phyloP scores from a whole-genome alignment of 2,888 invertebrate genomes.

The Ceramica pisi region DNA sequence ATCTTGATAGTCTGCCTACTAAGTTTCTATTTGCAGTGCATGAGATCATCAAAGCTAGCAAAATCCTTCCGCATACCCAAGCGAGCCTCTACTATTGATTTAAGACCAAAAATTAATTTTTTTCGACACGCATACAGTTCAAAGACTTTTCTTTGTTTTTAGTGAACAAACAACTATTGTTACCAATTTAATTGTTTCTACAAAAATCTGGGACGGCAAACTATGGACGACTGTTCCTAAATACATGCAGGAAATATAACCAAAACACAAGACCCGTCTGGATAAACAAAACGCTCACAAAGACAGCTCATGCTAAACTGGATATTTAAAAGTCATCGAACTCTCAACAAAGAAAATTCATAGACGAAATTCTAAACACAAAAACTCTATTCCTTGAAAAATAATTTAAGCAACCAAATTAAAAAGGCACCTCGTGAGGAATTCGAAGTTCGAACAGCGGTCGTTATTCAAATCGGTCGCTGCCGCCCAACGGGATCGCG shows the following conservation, averaged over 20 bases:
- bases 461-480: constrained; percentile 70
- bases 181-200: constrained; percentile 64
- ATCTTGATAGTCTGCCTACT: not conserved
- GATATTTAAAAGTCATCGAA: constrained; percentile 71
- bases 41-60: constrained; percentile 26
- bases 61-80: constrained; percentile 29
- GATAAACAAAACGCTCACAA: constrained; percentile 45
- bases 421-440: constrained; percentile 43
- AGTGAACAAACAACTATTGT: constrained; percentile 65
- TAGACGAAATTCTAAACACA: constrained; percentile 68
- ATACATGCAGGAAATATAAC: constrained; percentile 60
- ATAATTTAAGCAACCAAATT: constrained; percentile 60
- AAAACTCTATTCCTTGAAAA: constrained; percentile 58
- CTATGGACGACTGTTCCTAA: constrained; percentile 68
- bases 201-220: constrained; percentile 63
- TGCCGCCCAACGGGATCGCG: constrained; percentile 78
- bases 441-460: constrained; percentile 43
- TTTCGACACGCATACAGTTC: constrained; percentile 65
- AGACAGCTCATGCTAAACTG: constrained; percentile 63
- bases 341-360: constrained; percentile 76
- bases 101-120: constrained; percentile 60
- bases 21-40: constrained; percentile 23
- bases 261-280: constrained; percentile 58
- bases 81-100: constrained; percentile 57
- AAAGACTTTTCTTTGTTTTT: constrained; percentile 63